Evolutionary conservation across 2,888 invertebrate genomes (phyloP), one percentile per base, ranked within the genome.

Genomic region (Agriopis aurantiaria): DNA sequence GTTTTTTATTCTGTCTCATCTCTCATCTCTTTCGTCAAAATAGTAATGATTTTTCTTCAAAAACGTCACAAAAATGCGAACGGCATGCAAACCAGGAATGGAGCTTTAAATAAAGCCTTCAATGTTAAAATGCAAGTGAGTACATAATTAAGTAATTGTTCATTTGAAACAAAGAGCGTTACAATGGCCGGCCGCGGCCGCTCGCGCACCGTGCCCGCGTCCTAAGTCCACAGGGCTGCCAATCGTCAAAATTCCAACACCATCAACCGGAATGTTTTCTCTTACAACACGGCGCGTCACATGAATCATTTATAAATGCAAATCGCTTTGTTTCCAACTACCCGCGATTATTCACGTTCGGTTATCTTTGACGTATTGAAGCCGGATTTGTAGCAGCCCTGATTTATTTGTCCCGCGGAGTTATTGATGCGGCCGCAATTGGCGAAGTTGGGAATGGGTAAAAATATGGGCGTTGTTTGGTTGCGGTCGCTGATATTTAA

Each of bases 291-390:
- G 83, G 81, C 76, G 76, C 80, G 77, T 75, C 75, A 74, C 88
- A 90, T 91, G 90, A 91, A 91, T 91, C 89, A 91, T 91, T 90
- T 89, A 91, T 91, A 87, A 88, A 90, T 90, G 90, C 88, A 90
- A 89, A 89, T 89, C 83, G 80, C 84, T 85, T 87, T 87, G 88
- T 88, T 89, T 80, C 82, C 85, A 86, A 87, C 86, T 85, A 85
- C 78, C 84, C 82, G 82, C 88, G 89, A 88, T 90, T 88, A 88
- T 89, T 88, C 89, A 86, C 88, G 86, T 84, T 82, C 84, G 83
- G 86, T 87, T 90, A 90, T 89, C 89, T 86, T 83, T 87, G 88
- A 87, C 87, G 86, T 85, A 88, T 88, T 87, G 85, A 80, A 75
- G 78, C 78, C 72, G 75, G 76, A 73, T 78, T 75, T 78, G 75